Evolutionary conservation across 2,113 vertebrate species (phyloP).

Genomic region (Phyllostomus discolor): DNA sequence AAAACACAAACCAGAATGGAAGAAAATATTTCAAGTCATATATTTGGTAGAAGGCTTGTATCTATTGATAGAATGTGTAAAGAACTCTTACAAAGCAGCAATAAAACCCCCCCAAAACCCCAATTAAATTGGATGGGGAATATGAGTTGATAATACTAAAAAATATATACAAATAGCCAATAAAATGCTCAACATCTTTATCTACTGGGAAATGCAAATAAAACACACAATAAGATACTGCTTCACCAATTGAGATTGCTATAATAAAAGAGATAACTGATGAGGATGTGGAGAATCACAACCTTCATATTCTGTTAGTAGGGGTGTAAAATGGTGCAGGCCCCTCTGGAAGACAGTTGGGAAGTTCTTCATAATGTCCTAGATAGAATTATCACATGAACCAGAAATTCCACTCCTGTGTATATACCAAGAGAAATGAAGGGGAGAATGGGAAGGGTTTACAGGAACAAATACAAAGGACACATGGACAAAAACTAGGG

Average conservation of each 20-base stretch:
- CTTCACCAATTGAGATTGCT: neutral
- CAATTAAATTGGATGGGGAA: neutral
- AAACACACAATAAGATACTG: neutral
- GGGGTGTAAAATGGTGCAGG: neutral
- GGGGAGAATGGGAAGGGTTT: too few relatives aligned
- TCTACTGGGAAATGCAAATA: neutral
- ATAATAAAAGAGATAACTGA: neutral
- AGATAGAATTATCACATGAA: neutral
- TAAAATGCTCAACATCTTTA: neutral
- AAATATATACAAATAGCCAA: neutral
- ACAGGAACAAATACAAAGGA: too few relatives aligned
- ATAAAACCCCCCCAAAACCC: neutral
- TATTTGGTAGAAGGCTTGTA: neutral
- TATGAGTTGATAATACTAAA: neutral
- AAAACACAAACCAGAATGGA: neutral
- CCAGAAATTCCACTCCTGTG: neutral
- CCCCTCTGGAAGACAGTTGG: neutral
- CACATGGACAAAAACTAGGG: too few relatives aligned
- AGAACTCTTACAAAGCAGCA: neutral
- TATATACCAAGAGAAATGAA: neutral
- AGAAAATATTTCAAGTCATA: neutral
- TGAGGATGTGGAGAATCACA: neutral
- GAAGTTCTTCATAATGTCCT: neutral
- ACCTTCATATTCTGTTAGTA: neutral
- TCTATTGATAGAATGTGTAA: neutral